phyloP scores from a whole-genome alignment of 2,113 vertebrate species.

The Caranx ignobilis region DNA sequence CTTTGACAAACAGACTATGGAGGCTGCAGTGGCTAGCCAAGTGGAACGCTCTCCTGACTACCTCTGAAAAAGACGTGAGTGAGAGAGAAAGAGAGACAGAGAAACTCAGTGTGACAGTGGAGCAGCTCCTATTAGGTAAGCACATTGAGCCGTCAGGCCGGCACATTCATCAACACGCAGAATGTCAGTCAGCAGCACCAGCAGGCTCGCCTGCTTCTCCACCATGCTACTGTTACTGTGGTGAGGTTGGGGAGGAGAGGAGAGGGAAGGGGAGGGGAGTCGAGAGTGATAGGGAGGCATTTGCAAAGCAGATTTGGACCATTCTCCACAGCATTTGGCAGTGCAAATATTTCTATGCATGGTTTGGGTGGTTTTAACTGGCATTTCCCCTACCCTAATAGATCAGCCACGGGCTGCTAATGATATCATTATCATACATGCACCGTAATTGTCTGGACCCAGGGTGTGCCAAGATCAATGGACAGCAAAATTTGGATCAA shows the following conservation, averaged over 20 bases:
- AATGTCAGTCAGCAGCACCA: slow-evolving; percentile 73
- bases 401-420: slow-evolving; percentile 51
- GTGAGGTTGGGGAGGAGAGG: slow-evolving; percentile 3
- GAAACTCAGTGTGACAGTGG: slow-evolving; percentile 68
- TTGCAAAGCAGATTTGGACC: slow-evolving; percentile 66
- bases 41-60: slow-evolving; percentile 59
- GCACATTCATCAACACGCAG: slow-evolving; percentile 78
- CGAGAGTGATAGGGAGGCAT: slow-evolving; percentile 43
- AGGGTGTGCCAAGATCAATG: slow-evolving; percentile 70
- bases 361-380: slow-evolving; percentile 51
- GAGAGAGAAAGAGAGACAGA: slow-evolving; percentile 47
- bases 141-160: slow-evolving; percentile 79
- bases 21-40: slow-evolving; percentile 68
- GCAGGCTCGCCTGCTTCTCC: slow-evolving; percentile 43
- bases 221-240: slow-evolving; percentile 49
- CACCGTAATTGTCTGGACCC: slow-evolving; percentile 49
- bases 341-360: slow-evolving; percentile 60
- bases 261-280: slow-evolving; percentile 22
- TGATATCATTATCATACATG: slow-evolving; percentile 66
- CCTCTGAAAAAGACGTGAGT: slow-evolving; percentile 34
- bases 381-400: slow-evolving; percentile 38
- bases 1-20: slow-evolving; percentile 75
- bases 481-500: slow-evolving; percentile 67
- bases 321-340: slow-evolving; percentile 52
- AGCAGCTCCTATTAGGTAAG: slow-evolving; percentile 82